Percentiles rank a stretch among this genome's conserved stretches.
Evolutionary conservation across 2,797 vertebrate genomes (phyloP).

Genomic region (Crotalus adamanteus): DNA sequence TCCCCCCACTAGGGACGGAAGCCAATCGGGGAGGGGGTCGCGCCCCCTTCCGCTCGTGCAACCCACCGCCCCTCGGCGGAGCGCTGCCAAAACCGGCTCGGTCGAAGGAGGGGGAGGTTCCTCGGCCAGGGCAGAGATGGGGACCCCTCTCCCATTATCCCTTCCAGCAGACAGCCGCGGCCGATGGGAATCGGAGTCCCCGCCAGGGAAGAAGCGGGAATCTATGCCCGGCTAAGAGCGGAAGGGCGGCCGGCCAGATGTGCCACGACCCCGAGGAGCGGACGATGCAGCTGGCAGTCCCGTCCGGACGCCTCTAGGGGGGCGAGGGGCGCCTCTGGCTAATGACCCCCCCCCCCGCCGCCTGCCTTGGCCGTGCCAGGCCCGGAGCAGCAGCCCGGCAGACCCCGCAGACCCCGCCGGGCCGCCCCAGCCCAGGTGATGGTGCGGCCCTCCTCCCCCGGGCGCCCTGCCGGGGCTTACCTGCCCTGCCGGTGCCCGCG

Average conservation of each 20-base stretch:
- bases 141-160: not conserved
- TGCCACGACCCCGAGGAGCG: not conserved
- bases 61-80: too few species aligned
- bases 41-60: not conserved
- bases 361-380: not conserved
- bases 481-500: not conserved
- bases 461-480: not conserved
- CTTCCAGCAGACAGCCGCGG: not conserved
- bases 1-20: not conserved
- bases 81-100: too few species aligned
- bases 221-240: not conserved
- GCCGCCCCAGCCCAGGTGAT: too few species aligned
- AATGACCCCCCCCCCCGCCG: not conserved
- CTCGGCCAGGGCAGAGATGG: not conserved
- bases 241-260: not conserved
- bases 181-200: not conserved
- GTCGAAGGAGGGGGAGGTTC: too few species aligned
- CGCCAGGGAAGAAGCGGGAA: not conserved
- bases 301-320: not conserved
- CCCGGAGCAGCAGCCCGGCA: not conserved
- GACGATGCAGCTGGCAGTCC: not conserved
- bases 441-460: not conserved
- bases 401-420: not conserved
- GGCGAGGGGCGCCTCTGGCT: not conserved
- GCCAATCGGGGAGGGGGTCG: too few species aligned